phyloP scores from a whole-genome alignment of 2,113 vertebrate genomes.

The Labrus mixtus region DNA sequence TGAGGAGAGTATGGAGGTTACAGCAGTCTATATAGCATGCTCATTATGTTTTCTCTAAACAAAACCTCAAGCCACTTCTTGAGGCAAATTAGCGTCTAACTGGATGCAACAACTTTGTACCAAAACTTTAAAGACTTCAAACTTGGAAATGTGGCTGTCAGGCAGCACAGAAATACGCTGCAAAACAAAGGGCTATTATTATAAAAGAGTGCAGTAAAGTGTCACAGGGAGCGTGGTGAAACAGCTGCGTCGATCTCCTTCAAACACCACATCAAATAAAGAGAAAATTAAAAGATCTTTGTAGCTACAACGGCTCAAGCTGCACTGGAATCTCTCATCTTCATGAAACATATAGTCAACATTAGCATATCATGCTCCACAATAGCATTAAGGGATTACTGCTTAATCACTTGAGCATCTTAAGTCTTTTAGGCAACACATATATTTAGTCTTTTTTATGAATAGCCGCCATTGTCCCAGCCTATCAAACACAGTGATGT shows the following conservation, averaged over 20 bases:
- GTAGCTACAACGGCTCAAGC: neutral
- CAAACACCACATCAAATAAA: neutral
- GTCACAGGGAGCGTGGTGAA: neutral
- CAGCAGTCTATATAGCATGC: slow-evolving; percentile 11
- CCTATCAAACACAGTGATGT: neutral
- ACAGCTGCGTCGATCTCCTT: slow-evolving; percentile 12
- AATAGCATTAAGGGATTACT: neutral
- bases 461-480: neutral
- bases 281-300: neutral
- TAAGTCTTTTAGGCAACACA: neutral
- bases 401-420: neutral
- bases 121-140: slow-evolving; percentile 14
- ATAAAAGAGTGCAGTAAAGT: neutral
- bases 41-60: slow-evolving; percentile 52
- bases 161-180: neutral
- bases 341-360: neutral
- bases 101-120: slow-evolving; percentile 35
- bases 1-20: slow-evolving; percentile 38
- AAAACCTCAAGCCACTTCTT: slow-evolving; percentile 17
- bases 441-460: neutral
- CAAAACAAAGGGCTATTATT: slow-evolving; percentile 32
- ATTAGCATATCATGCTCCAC: neutral
- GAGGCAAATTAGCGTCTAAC: slow-evolving; percentile 42
- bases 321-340: neutral
- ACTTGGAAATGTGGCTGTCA: slow-evolving; percentile 24